phyloP scores from a whole-genome alignment of 2,888 invertebrate species.

The Meta bourneti region DNA sequence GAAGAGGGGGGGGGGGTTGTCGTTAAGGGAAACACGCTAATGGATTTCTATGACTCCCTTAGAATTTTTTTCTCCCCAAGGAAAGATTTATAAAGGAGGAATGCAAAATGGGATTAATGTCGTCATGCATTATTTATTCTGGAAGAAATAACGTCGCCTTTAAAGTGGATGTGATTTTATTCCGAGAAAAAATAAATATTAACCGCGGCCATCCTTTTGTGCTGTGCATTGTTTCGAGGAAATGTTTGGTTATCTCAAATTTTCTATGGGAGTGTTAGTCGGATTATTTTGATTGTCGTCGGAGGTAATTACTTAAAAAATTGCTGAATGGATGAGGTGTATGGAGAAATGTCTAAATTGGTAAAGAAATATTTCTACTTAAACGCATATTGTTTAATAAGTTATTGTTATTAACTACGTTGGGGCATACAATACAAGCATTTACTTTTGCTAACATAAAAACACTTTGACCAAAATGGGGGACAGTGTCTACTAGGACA shows the following conservation, averaged over 20 bases:
- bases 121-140: constrained; percentile 51
- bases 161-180: constrained; percentile 52
- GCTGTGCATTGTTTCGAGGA: constrained; percentile 14
- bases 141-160: constrained; percentile 29
- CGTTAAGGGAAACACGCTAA: constrained; percentile 62
- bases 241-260: constrained; percentile 13
- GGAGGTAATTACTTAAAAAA: not conserved
- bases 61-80: constrained; percentile 23
- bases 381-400: too few species aligned
- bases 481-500: too few species aligned
- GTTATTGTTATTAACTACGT: too few species aligned
- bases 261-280: not conserved
- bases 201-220: constrained; percentile 14
- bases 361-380: too few species aligned
- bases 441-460: too few species aligned
- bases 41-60: constrained; percentile 49
- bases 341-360: too few species aligned
- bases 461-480: too few species aligned
- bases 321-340: too few species aligned
- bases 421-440: too few species aligned
- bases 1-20: constrained; percentile 20
- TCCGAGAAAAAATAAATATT: constrained; percentile 37
- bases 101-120: constrained; percentile 63
- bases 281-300: not conserved
- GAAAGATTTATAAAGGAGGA: constrained; percentile 59